Conservation (phyloP, 2,113 vertebrate species). For the Dicerorhinus sumatrensis region DNA sequence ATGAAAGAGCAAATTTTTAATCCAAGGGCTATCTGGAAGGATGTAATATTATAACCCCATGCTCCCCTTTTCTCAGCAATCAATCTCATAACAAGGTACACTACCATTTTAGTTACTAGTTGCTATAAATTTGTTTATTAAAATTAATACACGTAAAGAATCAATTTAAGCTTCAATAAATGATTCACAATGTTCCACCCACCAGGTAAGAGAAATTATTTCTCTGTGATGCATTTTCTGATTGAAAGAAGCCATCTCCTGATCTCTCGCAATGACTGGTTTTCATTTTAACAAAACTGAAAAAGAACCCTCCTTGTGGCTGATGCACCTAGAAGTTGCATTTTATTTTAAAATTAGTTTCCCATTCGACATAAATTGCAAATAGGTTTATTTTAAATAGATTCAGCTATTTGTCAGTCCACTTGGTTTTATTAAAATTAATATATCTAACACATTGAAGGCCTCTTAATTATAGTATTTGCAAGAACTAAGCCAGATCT, state of each 20-base stretch:
- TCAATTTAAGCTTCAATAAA: slow-evolving; percentile 86
- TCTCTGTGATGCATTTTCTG: slow-evolving; percentile 79
- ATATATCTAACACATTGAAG: slow-evolving; percentile 1
- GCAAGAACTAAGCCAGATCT: background rate
- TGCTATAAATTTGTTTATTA: slow-evolving; percentile 84
- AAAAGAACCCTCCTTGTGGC: slow-evolving; percentile 50
- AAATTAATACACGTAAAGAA: slow-evolving; percentile 85
- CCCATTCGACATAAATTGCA: slow-evolving; percentile 33
- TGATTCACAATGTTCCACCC: slow-evolving; percentile 83
- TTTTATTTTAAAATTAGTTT: slow-evolving; percentile 58
- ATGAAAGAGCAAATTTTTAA: slow-evolving; percentile 83
- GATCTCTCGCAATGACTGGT: slow-evolving; percentile 64
- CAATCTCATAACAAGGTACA: slow-evolving; percentile 80
- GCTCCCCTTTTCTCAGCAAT: slow-evolving; percentile 80
- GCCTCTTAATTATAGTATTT: background rate
- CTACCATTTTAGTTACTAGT: slow-evolving; percentile 82
- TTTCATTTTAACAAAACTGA: slow-evolving; percentile 62
- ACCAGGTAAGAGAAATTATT: slow-evolving; percentile 83
- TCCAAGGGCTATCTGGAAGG: slow-evolving; percentile 67
- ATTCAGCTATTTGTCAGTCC: background rate
- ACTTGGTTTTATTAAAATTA: slow-evolving; percentile 52
- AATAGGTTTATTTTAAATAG: slow-evolving; percentile 52
- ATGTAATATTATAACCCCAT: slow-evolving; percentile 63
- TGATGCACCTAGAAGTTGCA: background rate
- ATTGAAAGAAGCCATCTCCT: slow-evolving; percentile 71